These are phyloP conservation scores for Torymus auratus DNA, from an alignment of 2,888 invertebrate species.

Conservation along the genomic window DNA sequence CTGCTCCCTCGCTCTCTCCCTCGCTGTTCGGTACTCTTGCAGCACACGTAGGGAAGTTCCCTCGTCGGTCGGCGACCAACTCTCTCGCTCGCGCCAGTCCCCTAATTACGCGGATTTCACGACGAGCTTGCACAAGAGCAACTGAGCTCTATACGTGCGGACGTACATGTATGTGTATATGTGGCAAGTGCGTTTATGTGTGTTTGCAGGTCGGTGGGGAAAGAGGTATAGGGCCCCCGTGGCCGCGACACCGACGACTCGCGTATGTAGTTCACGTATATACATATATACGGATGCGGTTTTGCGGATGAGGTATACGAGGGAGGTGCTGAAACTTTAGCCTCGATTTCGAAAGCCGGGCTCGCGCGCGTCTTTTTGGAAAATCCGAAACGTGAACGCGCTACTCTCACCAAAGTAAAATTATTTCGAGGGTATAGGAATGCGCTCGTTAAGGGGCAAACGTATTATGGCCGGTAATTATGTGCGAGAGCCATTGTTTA, in stretches of 20 bases:
- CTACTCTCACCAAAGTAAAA: too few species aligned
- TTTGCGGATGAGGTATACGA: background rate
- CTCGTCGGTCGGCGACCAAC: slow-evolving; percentile 2
- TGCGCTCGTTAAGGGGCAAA: too few species aligned
- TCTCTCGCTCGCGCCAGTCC: slow-evolving; percentile 27
- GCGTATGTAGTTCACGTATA: too few species aligned
- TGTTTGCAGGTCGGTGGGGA: too few species aligned
- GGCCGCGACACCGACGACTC: too few species aligned
- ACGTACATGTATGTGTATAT: background rate
- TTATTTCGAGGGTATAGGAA: too few species aligned
- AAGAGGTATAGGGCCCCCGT: too few species aligned
- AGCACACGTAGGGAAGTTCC: slow-evolving; percentile 28
- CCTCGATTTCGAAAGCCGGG: background rate
- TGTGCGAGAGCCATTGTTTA: too few species aligned
- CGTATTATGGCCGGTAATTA: too few species aligned
- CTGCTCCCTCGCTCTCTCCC: background rate
- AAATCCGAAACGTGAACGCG: too few species aligned
- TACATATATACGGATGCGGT: slow-evolving; percentile 3
- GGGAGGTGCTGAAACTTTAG: slow-evolving; percentile 7
- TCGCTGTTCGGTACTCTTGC: slow-evolving; percentile 1
- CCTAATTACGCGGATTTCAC: slow-evolving; percentile 49
- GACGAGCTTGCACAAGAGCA: slow-evolving; percentile 25
- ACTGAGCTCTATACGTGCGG: background rate
- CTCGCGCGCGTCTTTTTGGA: too few species aligned
- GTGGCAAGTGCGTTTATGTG: background rate